A percentile compares a stretch with the other conserved stretches of the same genome.
Conservation (phyloP, 2,113 vertebrate genomes). For the Cyprinodon brontotheroides region DNA sequence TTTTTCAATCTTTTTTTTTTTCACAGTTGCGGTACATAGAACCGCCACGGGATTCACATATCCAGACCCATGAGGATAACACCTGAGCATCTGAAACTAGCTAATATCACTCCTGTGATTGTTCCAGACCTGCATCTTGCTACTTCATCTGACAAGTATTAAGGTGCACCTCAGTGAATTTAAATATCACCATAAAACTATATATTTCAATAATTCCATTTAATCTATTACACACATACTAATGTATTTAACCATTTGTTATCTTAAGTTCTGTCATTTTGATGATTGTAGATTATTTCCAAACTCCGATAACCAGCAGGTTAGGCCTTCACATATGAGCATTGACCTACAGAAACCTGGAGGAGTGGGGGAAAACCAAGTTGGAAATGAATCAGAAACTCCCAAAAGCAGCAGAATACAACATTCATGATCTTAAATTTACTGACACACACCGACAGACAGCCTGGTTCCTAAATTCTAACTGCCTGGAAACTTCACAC, state of each 20-base stretch:
- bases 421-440: background rate
- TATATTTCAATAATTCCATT: background rate
- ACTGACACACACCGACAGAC: background rate
- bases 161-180: background rate
- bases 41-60: background rate
- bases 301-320: background rate
- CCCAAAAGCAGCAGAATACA: background rate
- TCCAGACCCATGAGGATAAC: too few species aligned
- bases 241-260: background rate
- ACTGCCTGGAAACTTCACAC: background rate
- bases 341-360: background rate
- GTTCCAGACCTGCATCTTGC: background rate
- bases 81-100: too few species aligned
- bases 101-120: too few species aligned
- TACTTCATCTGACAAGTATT: background rate
- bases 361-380: too few species aligned
- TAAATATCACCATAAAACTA: background rate
- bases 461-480: background rate
- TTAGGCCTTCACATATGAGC: too few species aligned
- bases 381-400: too few species aligned
- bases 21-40: too few species aligned
- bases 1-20: too few species aligned
- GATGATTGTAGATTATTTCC: background rate
- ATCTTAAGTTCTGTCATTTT: background rate
- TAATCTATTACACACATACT: background rate